These are phyloP conservation scores for Muscicapa striata DNA, from an alignment of 2,797 vertebrate species.

Conservation along the genomic window DNA sequence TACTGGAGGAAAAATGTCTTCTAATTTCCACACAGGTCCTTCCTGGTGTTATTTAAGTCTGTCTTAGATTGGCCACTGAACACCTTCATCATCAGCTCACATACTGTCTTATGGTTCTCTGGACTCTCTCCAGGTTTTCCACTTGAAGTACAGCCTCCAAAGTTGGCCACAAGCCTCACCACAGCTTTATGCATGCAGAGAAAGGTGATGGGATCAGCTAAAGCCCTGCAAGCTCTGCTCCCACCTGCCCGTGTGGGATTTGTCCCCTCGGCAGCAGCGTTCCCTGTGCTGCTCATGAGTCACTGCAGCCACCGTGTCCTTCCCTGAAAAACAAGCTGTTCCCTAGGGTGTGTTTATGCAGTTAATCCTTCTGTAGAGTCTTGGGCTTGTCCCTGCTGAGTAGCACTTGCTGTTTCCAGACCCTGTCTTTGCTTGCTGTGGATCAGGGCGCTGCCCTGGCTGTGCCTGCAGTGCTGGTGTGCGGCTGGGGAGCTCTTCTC, in stretches of 20 bases:
- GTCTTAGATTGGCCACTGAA: not conserved
- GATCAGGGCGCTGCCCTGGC: rapidly evolving
- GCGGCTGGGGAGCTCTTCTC: not conserved
- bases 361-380: not conserved
- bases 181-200: not conserved
- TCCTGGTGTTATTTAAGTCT: not conserved
- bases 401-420: not conserved
- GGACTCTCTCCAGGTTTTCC: not conserved
- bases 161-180: not conserved
- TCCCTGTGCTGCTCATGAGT: not conserved
- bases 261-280: not conserved
- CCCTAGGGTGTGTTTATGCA: not conserved
- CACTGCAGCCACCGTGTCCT: not conserved
- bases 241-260: not conserved
- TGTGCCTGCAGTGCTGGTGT: rapidly evolving
- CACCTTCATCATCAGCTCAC: not conserved
- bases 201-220: not conserved
- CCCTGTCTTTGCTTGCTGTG: not conserved
- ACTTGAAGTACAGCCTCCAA: not conserved
- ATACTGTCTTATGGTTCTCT: not conserved
- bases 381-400: not conserved
- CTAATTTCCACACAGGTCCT: not conserved
- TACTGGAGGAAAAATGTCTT: not conserved
- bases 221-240: not conserved
- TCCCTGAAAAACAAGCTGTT: constrained; percentile 1